phyloP scores from a whole-genome alignment of 2,888 invertebrate species.

The Volucella bombylans region DNA sequence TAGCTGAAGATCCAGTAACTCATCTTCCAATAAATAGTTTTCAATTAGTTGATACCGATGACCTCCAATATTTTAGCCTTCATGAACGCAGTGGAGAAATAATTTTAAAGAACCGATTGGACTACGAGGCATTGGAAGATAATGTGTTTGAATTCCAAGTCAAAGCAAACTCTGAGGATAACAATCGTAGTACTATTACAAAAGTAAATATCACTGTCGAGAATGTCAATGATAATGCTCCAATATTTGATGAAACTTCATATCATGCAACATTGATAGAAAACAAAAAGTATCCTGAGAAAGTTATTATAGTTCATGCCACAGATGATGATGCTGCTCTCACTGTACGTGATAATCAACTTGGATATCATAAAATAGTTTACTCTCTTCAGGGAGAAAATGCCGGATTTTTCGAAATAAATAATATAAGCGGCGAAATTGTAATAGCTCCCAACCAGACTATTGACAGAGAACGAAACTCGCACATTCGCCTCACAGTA shows the following conservation, averaged over 20 bases:
- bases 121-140: conserved; percentile 89
- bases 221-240: conserved; percentile 91
- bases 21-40: conserved; percentile 86
- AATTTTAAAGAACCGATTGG: conserved; percentile 88
- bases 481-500: conserved; percentile 87
- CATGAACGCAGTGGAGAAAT: conserved; percentile 89
- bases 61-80: conserved; percentile 84
- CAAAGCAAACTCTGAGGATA: conserved; percentile 83
- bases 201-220: conserved; percentile 87
- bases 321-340: conserved; percentile 87
- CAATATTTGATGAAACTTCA: conserved; percentile 87
- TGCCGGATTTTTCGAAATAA: conserved; percentile 88
- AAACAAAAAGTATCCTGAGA: conserved; percentile 87
- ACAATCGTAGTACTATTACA: conserved; percentile 85
- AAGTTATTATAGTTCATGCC: conserved; percentile 87
- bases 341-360: conserved; percentile 84
- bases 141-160: conserved; percentile 84
- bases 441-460: conserved; percentile 86
- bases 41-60: conserved; percentile 84
- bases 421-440: conserved; percentile 87
- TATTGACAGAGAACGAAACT: conserved; percentile 89
- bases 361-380: conserved; percentile 87
- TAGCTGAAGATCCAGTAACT: conserved; percentile 88
- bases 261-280: conserved; percentile 89
- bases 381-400: conserved; percentile 90